A percentile compares a stretch with the other conserved stretches of the same genome.
These are phyloP conservation scores for Caenorhabditis zanzibari DNA, from an alignment of 2,888 invertebrate species.

Conservation along the genomic window DNA sequence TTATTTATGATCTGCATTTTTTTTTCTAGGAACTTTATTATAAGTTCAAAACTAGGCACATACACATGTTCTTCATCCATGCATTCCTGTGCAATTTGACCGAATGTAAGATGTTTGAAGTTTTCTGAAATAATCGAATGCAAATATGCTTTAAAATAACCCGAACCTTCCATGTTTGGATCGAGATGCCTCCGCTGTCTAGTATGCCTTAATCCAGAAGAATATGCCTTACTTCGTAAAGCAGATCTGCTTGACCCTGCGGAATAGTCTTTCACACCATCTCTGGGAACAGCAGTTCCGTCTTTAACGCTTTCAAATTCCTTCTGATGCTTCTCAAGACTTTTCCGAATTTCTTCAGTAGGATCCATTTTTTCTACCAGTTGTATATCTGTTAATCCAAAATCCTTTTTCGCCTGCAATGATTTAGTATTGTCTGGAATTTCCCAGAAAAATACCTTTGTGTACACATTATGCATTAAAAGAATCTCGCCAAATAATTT, in stretches of 20 bases:
- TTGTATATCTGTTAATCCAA: constrained; percentile 30
- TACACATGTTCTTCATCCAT: constrained; percentile 20
- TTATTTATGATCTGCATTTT: no score
- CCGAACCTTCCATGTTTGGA: constrained; percentile 65
- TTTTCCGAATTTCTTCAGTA: constrained; percentile 9
- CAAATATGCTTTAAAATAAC: not conserved
- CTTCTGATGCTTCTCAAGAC: constrained; percentile 22
- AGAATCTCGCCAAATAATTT: constrained; percentile 31
- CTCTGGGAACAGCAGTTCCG: not conserved
- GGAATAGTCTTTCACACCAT: not conserved
- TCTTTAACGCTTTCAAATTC: constrained; percentile 9
- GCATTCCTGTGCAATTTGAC: constrained; percentile 40
- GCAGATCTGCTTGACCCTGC: constrained; percentile 52
- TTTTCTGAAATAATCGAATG: constrained; percentile 27
- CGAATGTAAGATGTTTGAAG: constrained; percentile 47
- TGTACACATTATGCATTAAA: constrained; percentile 36
- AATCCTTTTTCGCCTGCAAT: constrained; percentile 33
- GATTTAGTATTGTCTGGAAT: not conserved
- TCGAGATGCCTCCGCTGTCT: constrained; percentile 67
- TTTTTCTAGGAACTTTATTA: not conserved
- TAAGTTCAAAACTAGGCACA: not conserved
- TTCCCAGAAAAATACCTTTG: not conserved
- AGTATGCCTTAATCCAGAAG: constrained; percentile 54
- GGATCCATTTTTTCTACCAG: constrained; percentile 30
- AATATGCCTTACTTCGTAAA: constrained; percentile 55